Evolutionary conservation across 2,888 invertebrate genomes (phyloP).

Genomic region (Meiosimyza decipiens): DNA sequence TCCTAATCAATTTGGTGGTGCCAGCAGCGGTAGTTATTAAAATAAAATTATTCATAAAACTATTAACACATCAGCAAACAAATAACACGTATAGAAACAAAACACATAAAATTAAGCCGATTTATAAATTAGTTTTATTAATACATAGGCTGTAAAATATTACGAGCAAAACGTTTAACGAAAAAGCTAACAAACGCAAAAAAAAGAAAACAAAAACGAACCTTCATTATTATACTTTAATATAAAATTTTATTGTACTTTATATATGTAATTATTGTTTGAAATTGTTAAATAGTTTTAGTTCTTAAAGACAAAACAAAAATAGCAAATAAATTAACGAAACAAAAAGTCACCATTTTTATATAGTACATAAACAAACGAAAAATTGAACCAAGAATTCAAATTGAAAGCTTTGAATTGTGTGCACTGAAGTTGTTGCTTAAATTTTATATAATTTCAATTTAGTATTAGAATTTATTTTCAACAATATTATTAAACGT

Average conservation of each 20-base stretch:
- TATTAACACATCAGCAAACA: neutral
- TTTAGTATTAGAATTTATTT: no score
- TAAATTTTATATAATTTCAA: neutral
- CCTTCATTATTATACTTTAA: slow-evolving; percentile 33
- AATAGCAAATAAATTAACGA: slow-evolving; percentile 23
- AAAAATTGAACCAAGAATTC: slow-evolving; percentile 7
- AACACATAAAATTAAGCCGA: neutral
- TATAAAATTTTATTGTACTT: slow-evolving; percentile 35
- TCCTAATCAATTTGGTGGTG: slow-evolving; percentile 48
- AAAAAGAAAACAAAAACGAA: slow-evolving; percentile 27
- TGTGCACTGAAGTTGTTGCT: slow-evolving; percentile 10
- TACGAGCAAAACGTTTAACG: slow-evolving; percentile 10
- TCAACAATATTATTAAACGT: no score
- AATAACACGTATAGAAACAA: slow-evolving; percentile 3
- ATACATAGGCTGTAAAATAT: slow-evolving; percentile 18
- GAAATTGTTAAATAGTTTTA: slow-evolving; percentile 46
- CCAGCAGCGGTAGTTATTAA: slow-evolving; percentile 39
- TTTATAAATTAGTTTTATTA: slow-evolving; percentile 10
- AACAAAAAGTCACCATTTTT: slow-evolving; percentile 29
- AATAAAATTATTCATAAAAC: neutral
- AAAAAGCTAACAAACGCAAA: slow-evolving; percentile 27
- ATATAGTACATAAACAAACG: slow-evolving; percentile 8
- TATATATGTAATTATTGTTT: slow-evolving; percentile 39
- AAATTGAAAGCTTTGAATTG: slow-evolving; percentile 12
- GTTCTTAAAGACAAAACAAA: slow-evolving; percentile 47